phyloP scores from a whole-genome alignment of 2,888 invertebrate species.

The Pristionchus maxplancki region DNA sequence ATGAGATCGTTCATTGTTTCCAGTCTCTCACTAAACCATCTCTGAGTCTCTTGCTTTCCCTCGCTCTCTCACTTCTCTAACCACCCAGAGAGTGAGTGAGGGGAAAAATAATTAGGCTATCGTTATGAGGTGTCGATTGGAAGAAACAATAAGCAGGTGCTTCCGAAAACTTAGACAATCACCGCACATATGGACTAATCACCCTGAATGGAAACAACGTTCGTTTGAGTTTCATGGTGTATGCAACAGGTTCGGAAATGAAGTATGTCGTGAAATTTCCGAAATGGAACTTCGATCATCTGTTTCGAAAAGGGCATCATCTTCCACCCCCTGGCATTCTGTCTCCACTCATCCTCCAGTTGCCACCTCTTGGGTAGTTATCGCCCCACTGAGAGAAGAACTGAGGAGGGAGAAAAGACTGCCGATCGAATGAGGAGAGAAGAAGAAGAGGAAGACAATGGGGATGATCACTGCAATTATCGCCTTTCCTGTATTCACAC shows the following conservation, averaged over 20 bases:
- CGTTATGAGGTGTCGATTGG: conserved; percentile 47
- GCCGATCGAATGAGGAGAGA: conserved; percentile 22
- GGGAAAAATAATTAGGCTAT: not conserved
- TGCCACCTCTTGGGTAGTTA: not conserved
- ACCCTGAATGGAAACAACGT: too few relatives aligned
- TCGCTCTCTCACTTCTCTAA: not conserved
- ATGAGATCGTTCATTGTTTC: not conserved
- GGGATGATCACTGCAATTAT: conserved; percentile 33
- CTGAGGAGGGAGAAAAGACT: not conserved
- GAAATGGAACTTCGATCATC: too few relatives aligned
- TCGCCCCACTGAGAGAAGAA: not conserved
- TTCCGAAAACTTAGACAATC: conserved; percentile 8
- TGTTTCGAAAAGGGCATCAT: too few relatives aligned
- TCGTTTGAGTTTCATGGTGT: too few relatives aligned
- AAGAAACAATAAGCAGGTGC: conserved; percentile 32
- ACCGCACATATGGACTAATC: not conserved
- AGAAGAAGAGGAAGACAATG: conserved; percentile 29
- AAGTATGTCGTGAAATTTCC: too few relatives aligned
- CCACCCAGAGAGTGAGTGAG: not conserved
- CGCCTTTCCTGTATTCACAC: conserved; percentile 2
- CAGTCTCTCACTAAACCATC: not conserved
- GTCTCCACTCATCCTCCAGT: not conserved
- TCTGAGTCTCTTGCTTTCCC: conserved; percentile 25
- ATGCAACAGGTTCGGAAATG: not conserved
- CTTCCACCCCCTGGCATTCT: not conserved